Evolutionary conservation across 2,797 vertebrate species (phyloP).

Genomic region (Chromis chromis): DNA sequence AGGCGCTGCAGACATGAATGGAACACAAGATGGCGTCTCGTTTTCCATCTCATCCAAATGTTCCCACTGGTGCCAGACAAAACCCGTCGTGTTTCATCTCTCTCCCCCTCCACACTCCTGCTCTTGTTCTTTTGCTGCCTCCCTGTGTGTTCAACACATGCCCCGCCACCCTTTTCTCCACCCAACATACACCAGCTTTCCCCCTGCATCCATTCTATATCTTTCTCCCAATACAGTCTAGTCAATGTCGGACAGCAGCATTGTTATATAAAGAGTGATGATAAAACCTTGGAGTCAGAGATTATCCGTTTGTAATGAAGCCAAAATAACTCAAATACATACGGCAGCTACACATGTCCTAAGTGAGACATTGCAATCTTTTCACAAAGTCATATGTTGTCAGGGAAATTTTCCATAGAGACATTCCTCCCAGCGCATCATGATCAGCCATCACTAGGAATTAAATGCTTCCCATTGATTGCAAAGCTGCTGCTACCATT

Average conservation of each 20-base stretch:
- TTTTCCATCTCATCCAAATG: conserved; percentile 72
- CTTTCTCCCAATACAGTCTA: not conserved
- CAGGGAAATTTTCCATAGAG: conserved; percentile 52
- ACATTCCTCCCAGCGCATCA: conserved; percentile 39
- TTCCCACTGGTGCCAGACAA: conserved; percentile 63
- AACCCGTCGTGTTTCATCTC: conserved; percentile 64
- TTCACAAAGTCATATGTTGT: conserved; percentile 57
- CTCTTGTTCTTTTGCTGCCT: conserved; percentile 50
- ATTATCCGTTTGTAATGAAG: conserved; percentile 3
- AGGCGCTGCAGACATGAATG: conserved; percentile 63
- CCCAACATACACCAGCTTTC: conserved; percentile 17
- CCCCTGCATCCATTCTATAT: conserved; percentile 16
- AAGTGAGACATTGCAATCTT: conserved; percentile 40
- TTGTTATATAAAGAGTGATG: conserved; percentile 18
- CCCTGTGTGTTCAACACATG: conserved; percentile 60
- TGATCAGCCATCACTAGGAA: conserved; percentile 36
- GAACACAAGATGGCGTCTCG: conserved; percentile 75
- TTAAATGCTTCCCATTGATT: conserved; percentile 63
- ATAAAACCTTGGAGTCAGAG: conserved; percentile 25
- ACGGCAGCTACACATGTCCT: conserved; percentile 17
- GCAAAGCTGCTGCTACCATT: conserved; percentile 36
- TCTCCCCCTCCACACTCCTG: conserved; percentile 19
- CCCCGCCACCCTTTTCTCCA: conserved; percentile 26
- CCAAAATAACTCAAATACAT: conserved; percentile 24
- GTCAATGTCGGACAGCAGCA: conserved; percentile 5